Evolutionary conservation across 2,113 vertebrate species (phyloP).

Genomic region (Phylloscopus trochiloides): DNA sequence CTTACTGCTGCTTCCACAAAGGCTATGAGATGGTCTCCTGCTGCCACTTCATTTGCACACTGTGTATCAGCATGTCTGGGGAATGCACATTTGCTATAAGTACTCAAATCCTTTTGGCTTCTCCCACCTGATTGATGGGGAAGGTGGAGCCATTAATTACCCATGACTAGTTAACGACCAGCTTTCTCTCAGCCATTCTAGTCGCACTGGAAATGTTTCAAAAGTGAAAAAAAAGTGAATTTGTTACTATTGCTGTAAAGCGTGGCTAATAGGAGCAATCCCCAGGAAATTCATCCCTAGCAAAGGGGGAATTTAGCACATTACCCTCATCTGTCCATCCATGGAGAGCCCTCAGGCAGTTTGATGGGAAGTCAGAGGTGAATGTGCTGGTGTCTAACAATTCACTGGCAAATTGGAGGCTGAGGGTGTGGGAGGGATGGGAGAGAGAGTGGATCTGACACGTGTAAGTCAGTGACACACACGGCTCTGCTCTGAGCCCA

Average conservation of each 20-base stretch:
- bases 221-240: neutral
- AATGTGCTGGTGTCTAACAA: constrained; percentile 14
- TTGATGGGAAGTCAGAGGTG: neutral
- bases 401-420: constrained; percentile 10
- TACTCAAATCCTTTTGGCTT: constrained; percentile 48
- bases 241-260: constrained; percentile 18
- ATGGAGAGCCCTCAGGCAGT: neutral
- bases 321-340: neutral
- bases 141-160: constrained; percentile 59
- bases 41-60: constrained; percentile 39
- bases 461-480: neutral
- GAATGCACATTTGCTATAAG: constrained; percentile 30
- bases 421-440: neutral
- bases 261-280: neutral
- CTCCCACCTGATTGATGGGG: constrained; percentile 42
- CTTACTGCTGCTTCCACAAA: constrained; percentile 14
- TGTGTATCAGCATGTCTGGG: neutral
- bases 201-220: neutral
- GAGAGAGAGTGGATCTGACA: neutral
- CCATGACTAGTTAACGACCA: constrained; percentile 40
- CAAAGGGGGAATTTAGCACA: neutral
- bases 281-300: neutral
- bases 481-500: neutral
- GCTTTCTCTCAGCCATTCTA: constrained; percentile 11
- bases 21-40: constrained; percentile 1